Evolutionary conservation across 2,888 invertebrate genomes (phyloP).

Genomic region (Drosophila cognata): DNA sequence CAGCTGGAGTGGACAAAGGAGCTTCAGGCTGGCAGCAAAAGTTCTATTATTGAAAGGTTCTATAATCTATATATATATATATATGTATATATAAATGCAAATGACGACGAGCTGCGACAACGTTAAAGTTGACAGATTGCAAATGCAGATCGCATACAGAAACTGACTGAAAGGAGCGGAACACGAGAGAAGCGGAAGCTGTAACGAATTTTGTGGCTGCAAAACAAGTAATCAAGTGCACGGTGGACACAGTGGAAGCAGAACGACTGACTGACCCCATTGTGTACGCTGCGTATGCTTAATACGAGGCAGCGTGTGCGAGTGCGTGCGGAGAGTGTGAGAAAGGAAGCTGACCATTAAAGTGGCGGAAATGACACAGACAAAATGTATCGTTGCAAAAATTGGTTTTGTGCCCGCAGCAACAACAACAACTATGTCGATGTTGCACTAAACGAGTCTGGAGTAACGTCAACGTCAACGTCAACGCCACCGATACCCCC

Average conservation of each 20-base stretch:
- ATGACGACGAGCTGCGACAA: constrained; percentile 34
- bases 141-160: constrained; percentile 69
- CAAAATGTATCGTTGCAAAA: constrained; percentile 84
- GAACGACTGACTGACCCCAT: constrained; percentile 3
- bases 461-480: constrained; percentile 40
- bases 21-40: constrained; percentile 4
- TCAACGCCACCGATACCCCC: constrained; percentile 15
- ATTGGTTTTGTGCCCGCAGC: constrained; percentile 85
- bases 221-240: constrained; percentile 59
- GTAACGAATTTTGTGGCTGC: constrained; percentile 50
- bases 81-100: constrained; percentile 16
- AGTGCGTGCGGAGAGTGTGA: neutral
- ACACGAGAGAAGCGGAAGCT: neutral
- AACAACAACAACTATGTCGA: constrained; percentile 83
- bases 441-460: constrained; percentile 70
- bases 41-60: constrained; percentile 23
- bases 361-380: constrained; percentile 75
- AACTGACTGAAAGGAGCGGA: constrained; percentile 20
- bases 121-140: constrained; percentile 68
- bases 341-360: constrained; percentile 53
- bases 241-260: constrained; percentile 7
- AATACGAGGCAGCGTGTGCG: constrained; percentile 38
- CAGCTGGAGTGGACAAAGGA: neutral
- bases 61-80: constrained; percentile 17
- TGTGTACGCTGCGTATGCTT: constrained; percentile 58